Conservation (phyloP, 2,797 vertebrate species). For the Rhabdophis nuchalis region DNA sequence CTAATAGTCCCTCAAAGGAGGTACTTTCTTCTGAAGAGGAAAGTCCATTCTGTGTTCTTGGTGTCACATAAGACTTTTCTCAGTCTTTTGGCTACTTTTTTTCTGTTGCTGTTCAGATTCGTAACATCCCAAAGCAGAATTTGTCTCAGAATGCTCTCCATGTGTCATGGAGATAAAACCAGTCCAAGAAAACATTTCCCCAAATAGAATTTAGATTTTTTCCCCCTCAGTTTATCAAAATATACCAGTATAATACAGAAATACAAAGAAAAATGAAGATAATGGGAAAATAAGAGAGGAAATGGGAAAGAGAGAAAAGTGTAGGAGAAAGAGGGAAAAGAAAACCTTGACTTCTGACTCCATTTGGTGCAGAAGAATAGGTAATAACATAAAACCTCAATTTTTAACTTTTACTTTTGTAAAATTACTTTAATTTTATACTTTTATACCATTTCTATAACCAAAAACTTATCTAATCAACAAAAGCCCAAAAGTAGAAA, state of each 20-base stretch:
- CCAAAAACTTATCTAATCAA: neutral
- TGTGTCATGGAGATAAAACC: neutral
- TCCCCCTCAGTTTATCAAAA: neutral
- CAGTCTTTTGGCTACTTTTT: neutral
- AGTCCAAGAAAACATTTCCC: neutral
- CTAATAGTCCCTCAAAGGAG: neutral
- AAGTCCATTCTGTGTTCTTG: neutral
- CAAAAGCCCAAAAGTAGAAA: neutral
- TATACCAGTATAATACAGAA: neutral
- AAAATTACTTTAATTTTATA: too few species aligned
- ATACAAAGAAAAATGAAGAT: neutral
- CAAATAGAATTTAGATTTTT: neutral
- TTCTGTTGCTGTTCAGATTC: neutral
- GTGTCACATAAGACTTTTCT: neutral
- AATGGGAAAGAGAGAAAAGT: neutral
- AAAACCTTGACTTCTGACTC: neutral
- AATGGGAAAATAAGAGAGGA: neutral
- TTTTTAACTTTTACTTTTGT: neutral
- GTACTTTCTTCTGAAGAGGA: neutral
- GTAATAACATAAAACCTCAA: neutral
- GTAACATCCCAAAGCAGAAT: neutral
- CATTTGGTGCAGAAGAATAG: neutral
- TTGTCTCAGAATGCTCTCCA: neutral
- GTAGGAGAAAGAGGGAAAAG: neutral
- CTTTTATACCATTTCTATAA: neutral